Conservation (phyloP, 2,797 vertebrate genomes). For the Odontamblyopus lacepedii region DNA sequence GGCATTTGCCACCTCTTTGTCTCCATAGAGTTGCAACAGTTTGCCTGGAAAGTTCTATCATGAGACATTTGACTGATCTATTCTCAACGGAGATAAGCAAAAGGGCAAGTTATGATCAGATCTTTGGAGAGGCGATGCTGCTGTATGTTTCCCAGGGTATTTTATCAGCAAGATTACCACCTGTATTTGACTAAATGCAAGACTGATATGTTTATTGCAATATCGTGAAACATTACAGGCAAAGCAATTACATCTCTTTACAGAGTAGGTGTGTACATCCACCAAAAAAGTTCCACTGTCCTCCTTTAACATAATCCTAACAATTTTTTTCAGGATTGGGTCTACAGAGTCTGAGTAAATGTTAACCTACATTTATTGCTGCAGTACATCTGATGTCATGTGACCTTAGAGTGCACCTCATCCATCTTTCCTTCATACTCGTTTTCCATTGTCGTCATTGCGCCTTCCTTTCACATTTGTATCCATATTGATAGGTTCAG, state of each 20-base stretch:
- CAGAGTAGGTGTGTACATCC: background rate
- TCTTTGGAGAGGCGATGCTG: background rate
- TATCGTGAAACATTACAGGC: background rate
- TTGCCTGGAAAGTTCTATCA: too few species aligned
- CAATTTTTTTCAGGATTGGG: background rate
- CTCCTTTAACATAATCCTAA: background rate
- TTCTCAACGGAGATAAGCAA: background rate
- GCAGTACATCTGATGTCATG: background rate
- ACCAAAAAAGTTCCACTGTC: too few species aligned
- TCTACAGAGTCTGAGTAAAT: background rate
- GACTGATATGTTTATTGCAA: background rate
- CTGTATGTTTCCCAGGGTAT: too few species aligned
- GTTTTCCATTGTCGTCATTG: constrained; percentile 28
- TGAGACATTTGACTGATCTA: background rate
- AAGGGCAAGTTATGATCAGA: background rate
- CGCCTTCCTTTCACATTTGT: constrained; percentile 35
- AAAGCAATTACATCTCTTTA: background rate
- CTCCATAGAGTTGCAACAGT: too few species aligned
- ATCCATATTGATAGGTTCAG: constrained; percentile 57
- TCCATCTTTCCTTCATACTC: constrained; percentile 40
- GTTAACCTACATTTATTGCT: background rate
- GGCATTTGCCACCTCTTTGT: too few species aligned
- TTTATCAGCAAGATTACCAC: background rate
- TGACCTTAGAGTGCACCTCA: constrained; percentile 15
- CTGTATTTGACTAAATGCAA: background rate